A percentile compares a stretch with the other conserved stretches of the same genome.
These are phyloP conservation scores for Tribolium freemani DNA, from an alignment of 2,888 invertebrate genomes.

Conservation along the genomic window DNA sequence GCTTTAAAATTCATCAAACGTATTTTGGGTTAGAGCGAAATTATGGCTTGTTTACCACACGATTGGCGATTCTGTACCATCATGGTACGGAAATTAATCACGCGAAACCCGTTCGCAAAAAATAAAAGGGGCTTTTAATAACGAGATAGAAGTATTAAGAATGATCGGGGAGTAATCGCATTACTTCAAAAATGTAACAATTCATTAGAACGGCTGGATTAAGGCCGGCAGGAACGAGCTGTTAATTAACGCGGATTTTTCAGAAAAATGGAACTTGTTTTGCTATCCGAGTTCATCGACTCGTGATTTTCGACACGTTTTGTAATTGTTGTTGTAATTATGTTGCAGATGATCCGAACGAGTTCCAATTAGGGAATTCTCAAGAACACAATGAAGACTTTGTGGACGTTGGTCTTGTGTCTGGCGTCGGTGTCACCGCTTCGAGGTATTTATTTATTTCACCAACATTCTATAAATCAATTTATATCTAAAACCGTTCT, in stretches of 20 bases:
- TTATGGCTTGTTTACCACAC: conserved; percentile 42
- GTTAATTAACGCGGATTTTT: neutral
- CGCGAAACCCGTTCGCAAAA: neutral
- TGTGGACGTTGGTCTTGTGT: conserved; percentile 17
- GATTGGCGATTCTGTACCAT: conserved; percentile 10
- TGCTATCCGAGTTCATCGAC: neutral
- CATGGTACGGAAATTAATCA: conserved; percentile 10
- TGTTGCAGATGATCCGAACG: conserved; percentile 44
- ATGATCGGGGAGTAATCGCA: conserved; percentile 1
- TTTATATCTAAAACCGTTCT: neutral
- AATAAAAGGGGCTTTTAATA: conserved; percentile 13
- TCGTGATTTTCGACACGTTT: neutral
- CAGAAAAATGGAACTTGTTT: neutral
- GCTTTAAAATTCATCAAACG: conserved; percentile 44
- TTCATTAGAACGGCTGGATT: neutral
- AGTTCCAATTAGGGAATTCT: conserved; percentile 18
- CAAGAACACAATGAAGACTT: neutral
- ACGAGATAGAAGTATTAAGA: conserved; percentile 8
- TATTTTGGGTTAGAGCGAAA: conserved; percentile 47
- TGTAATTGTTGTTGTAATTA: neutral
- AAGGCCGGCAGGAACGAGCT: neutral
- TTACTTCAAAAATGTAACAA: neutral
- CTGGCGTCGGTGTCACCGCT: conserved; percentile 37
- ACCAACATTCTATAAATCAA: neutral
- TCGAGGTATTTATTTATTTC: conserved; percentile 34